Percentiles rank a stretch among this genome's conserved stretches.
Evolutionary conservation across 2,888 invertebrate genomes (phyloP).

Genomic region (Prionchulus punctatus): DNA sequence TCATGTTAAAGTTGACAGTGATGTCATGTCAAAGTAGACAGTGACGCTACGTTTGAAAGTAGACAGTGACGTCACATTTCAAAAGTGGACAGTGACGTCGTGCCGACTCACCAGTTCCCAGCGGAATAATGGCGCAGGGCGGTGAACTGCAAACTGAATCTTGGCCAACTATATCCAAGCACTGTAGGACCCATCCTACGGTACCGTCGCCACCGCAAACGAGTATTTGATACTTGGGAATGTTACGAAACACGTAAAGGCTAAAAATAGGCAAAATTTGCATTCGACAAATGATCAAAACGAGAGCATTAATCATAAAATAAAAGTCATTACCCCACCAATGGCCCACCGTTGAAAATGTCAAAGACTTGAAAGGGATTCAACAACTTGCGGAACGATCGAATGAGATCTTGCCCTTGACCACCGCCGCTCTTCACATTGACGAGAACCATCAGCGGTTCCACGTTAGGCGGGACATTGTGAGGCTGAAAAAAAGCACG

Average conservation of each 20-base stretch:
- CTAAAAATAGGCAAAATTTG: conserved; percentile 44
- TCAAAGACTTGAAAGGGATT: conserved; percentile 99
- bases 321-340: conserved; percentile 62
- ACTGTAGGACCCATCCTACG: conserved; percentile 98
- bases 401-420: conserved; percentile 91
- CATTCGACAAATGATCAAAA: not conserved
- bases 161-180: conserved; percentile 97
- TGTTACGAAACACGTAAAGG: conserved; percentile 91
- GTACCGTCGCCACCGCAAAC: conserved; percentile 99
- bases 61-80: too few species aligned
- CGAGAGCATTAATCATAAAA: not conserved
- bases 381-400: conserved; percentile 90
- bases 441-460: conserved; percentile 92
- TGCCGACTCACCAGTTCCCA: conserved; percentile 81
- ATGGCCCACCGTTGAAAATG: conserved; percentile 92
- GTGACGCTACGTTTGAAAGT: not conserved
- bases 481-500: conserved; percentile 30
- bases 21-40: not conserved
- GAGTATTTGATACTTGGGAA: conserved; percentile 92
- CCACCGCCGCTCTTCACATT: conserved; percentile 99
- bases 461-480: conserved; percentile 38
- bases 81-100: too few species aligned
- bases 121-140: conserved; percentile 92
- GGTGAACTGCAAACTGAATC: conserved; percentile 97
- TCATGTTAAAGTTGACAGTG: not conserved